Conservation (phyloP, 2,888 invertebrate species). For the Noctua janthe region DNA sequence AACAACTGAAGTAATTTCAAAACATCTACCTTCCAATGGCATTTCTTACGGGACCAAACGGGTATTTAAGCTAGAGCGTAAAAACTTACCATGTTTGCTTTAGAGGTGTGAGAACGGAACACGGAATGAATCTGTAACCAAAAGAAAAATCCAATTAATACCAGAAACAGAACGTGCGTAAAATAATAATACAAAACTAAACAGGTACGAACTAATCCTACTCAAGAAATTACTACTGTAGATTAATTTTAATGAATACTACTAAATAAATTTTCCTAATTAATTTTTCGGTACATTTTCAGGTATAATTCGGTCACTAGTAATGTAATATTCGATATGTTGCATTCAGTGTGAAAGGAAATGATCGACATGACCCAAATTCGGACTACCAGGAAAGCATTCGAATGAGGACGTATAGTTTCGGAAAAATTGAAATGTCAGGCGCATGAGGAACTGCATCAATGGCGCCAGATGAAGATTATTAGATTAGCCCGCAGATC, state of each 20-base stretch:
- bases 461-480: slow-evolving; percentile 55
- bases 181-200: slow-evolving; percentile 25
- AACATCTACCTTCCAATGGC: background rate
- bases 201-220: slow-evolving; percentile 15
- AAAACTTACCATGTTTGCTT: slow-evolving; percentile 69
- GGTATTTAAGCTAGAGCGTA: background rate
- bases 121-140: slow-evolving; percentile 68
- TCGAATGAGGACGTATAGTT: slow-evolving; percentile 29
- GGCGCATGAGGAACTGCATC: slow-evolving; percentile 40
- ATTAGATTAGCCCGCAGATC: slow-evolving; percentile 50
- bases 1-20: background rate
- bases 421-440: slow-evolving; percentile 54
- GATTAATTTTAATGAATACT: slow-evolving; percentile 17
- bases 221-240: background rate
- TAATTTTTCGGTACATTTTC: slow-evolving; percentile 48
- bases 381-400: slow-evolving; percentile 59
- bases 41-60: background rate
- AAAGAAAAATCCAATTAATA: slow-evolving; percentile 48
- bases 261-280: slow-evolving; percentile 39
- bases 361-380: slow-evolving; percentile 82
- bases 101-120: slow-evolving; percentile 48
- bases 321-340: slow-evolving; percentile 76
- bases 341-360: slow-evolving; percentile 66
- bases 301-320: slow-evolving; percentile 52
- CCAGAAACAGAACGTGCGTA: slow-evolving; percentile 12